Evolutionary conservation across 2,888 invertebrate species (phyloP).

Genomic region (Drosophila sordidula): DNA sequence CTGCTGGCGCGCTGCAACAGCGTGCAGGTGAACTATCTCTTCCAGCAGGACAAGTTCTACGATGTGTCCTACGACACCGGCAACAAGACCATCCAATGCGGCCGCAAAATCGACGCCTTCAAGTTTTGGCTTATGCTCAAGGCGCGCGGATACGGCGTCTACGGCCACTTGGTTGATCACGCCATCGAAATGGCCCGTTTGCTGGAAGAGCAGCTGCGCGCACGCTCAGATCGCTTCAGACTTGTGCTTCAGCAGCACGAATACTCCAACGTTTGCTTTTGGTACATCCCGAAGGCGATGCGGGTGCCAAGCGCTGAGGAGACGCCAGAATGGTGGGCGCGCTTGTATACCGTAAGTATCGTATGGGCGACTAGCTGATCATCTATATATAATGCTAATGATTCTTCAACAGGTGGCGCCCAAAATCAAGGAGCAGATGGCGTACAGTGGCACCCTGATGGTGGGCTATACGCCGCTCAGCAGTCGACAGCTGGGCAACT

Average conservation of each 20-base stretch:
- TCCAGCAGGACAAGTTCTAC: constrained; percentile 94
- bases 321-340: constrained; percentile 86
- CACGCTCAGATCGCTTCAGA: constrained; percentile 87
- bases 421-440: constrained; percentile 90
- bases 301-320: constrained; percentile 83
- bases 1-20: constrained; percentile 88
- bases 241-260: constrained; percentile 88
- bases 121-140: constrained; percentile 98
- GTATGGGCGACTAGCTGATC: too few species aligned
- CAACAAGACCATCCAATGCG: constrained; percentile 96
- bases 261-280: constrained; percentile 95
- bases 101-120: constrained; percentile 95
- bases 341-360: constrained; percentile 84
- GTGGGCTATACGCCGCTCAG: constrained; percentile 91
- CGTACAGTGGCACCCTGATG: constrained; percentile 89
- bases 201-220: constrained; percentile 86
- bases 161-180: constrained; percentile 88
- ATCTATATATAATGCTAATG: neutral
- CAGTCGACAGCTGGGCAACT: constrained; percentile 88
- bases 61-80: constrained; percentile 92
- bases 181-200: constrained; percentile 88
- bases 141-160: constrained; percentile 89
- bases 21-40: constrained; percentile 91
- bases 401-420: constrained; percentile 86
- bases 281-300: constrained; percentile 90